Evolutionary conservation across 2,797 vertebrate genomes (phyloP), one percentile per base, ranked within the genome.

Genomic region (Morelia viridis): DNA sequence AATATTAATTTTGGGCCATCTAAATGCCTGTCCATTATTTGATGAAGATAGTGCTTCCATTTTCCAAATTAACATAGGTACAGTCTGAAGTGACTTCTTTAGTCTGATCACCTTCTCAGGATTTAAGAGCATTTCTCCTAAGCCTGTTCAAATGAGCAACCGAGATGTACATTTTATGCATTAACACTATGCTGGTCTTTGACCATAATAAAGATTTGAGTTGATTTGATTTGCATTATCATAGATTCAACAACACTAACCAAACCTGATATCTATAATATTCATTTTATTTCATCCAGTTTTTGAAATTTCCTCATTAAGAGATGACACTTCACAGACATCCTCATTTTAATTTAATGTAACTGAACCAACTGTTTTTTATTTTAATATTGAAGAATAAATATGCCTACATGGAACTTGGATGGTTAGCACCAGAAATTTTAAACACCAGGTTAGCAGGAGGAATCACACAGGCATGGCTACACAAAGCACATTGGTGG

Each of bases 1-100:
- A 41, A 41, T 41, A 41, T 41, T 41, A 41, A 98, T 97, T 98
- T 98, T 97, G 98, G 97, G 98, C 97, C 97, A 98, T 97, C 97
- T 95, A 98, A 98, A 98, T 97, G 97, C 97, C 97, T 90, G 92
- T 97, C 97, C 97, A 96, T 96, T 96, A 94, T 97, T 97, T 95
- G 97, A 97, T 96, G 80, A 95, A 97, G 94, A 95, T 90, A 94
- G 94, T 96, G 95, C 96, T 97, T 96, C 95, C 94, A 89, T 97
- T 97, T 96, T 95, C 90, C 56, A 94, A 90, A 96, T 94, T 87
- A 92, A 93, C 89, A 35, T 91, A 76, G 89, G 89, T 76, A 76
- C 64, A 65, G 53, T 89, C 93, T 94, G 24, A 94, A 71, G 65
- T 58, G 62, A 31, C 2, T 94, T 91, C 87, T 61, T 28, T 53